Evolutionary conservation across 2,113 vertebrate species (phyloP).

Genomic region (Cochlearius cochlearius): DNA sequence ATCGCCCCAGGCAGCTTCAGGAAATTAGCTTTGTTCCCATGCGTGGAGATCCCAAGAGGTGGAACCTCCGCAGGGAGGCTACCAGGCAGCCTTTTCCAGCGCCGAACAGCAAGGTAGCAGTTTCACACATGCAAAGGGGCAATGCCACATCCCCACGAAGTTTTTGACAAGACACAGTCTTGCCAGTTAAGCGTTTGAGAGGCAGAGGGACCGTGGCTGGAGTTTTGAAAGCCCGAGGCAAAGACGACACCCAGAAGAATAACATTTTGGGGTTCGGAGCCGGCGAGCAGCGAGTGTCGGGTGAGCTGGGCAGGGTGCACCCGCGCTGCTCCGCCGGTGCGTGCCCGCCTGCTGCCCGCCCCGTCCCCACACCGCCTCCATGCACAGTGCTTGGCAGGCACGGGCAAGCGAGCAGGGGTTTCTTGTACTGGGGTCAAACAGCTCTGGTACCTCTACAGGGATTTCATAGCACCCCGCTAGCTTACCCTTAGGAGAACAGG

Average conservation of each 20-base stretch:
- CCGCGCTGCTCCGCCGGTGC: accelerated
- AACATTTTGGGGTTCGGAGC: background rate
- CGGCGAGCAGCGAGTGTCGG: accelerated
- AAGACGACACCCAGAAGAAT: background rate
- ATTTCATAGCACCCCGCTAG: background rate
- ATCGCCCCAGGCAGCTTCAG: background rate
- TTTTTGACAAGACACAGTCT: background rate
- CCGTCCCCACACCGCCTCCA: accelerated
- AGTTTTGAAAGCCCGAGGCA: background rate
- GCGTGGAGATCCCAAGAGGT: background rate
- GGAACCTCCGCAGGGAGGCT: accelerated
- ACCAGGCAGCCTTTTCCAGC: background rate
- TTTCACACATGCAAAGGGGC: background rate
- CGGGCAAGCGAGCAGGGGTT: accelerated
- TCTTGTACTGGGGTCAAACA: background rate
- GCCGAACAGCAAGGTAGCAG: accelerated
- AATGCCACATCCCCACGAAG: background rate
- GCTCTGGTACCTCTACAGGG: background rate
- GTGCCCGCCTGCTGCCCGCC: background rate
- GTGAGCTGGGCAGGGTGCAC: background rate
- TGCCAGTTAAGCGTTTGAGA: background rate
- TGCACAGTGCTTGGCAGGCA: accelerated
- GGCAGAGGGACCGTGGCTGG: accelerated
- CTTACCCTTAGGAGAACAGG: background rate
- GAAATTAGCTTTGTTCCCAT: background rate